A percentile compares a stretch with the other conserved stretches of the same genome.
These are phyloP conservation scores for Cataglyphis cursor DNA, from an alignment of 2,888 invertebrate genomes.

Conservation along the genomic window DNA sequence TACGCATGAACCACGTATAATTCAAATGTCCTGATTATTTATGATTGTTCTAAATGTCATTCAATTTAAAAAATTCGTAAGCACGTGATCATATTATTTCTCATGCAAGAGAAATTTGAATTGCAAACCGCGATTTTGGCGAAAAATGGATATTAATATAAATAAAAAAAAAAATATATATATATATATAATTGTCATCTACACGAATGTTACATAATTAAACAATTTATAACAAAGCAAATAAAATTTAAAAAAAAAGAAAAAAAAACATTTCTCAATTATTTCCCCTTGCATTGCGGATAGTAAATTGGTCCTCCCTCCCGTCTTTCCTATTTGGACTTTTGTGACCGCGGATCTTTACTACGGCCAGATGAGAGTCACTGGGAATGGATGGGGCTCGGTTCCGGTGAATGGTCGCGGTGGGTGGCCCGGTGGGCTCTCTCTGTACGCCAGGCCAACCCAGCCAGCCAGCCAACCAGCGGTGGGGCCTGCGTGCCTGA, in stretches of 20 bases:
- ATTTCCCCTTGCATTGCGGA: not conserved
- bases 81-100: not conserved
- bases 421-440: slow-evolving; percentile 86
- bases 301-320: not conserved
- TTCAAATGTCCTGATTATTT: not conserved
- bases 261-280: not conserved
- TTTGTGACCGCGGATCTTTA: not conserved
- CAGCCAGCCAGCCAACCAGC: slow-evolving; percentile 88
- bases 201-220: too few relatives aligned
- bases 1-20: not conserved
- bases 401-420: slow-evolving; percentile 87
- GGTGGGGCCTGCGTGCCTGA: slow-evolving; percentile 87
- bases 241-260: not conserved
- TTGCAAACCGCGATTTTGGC: not conserved
- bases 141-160: not conserved
- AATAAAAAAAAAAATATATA: too few relatives aligned
- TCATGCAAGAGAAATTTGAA: not conserved
- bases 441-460: slow-evolving; percentile 88
- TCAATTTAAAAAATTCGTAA: not conserved
- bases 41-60: not conserved
- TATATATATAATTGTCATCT: too few relatives aligned
- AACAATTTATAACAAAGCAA: not conserved
- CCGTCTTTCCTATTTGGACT: not conserved
- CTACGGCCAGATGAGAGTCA: slow-evolving; percentile 79
- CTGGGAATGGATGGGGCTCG: slow-evolving; percentile 84